Evolutionary conservation across 1,140 invertebrate species (phyloP).

Genomic region (Microplitis demolitor): DNA sequence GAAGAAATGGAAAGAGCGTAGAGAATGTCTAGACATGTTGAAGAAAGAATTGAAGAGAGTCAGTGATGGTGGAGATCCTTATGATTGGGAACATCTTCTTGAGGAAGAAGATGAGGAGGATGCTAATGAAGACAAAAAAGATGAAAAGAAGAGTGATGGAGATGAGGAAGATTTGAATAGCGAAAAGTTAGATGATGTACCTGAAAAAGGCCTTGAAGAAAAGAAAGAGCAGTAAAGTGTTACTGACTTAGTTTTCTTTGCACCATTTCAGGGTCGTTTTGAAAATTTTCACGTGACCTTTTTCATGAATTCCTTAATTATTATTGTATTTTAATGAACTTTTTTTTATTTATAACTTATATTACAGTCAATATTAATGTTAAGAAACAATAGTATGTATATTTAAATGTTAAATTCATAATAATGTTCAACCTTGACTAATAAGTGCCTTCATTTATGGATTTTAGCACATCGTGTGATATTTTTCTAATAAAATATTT

Average conservation of each 20-base stretch:
- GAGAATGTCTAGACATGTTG: conserved; percentile 55
- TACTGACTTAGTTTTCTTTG: neutral
- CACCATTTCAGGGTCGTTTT: too few relatives aligned
- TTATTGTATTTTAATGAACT: neutral
- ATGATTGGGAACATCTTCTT: conserved; percentile 53
- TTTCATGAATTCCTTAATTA: neutral
- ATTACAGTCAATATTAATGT: too few relatives aligned
- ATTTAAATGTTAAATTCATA: too few relatives aligned
- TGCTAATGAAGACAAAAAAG: conserved; percentile 23
- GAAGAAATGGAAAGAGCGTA: conserved; percentile 54
- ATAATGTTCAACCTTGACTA: too few relatives aligned
- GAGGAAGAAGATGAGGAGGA: conserved; percentile 39
- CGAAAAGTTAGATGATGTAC: conserved; percentile 13
- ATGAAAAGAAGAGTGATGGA: conserved; percentile 13
- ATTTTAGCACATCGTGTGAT: too few relatives aligned
- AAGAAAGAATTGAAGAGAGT: conserved; percentile 54
- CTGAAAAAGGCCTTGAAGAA: neutral
- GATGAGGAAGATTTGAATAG: conserved; percentile 17
- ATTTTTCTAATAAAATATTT: too few relatives aligned
- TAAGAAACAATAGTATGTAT: too few relatives aligned
- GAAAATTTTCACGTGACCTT: too few relatives aligned
- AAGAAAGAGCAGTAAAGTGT: conserved; percentile 9
- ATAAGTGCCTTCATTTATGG: too few relatives aligned
- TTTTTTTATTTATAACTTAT: too few relatives aligned
- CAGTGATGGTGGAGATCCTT: conserved; percentile 46